Evolutionary conservation across 1,140 invertebrate genomes (phyloP), one percentile per base, ranked within the genome.

Genomic region (Harpegnathos saltator): DNA sequence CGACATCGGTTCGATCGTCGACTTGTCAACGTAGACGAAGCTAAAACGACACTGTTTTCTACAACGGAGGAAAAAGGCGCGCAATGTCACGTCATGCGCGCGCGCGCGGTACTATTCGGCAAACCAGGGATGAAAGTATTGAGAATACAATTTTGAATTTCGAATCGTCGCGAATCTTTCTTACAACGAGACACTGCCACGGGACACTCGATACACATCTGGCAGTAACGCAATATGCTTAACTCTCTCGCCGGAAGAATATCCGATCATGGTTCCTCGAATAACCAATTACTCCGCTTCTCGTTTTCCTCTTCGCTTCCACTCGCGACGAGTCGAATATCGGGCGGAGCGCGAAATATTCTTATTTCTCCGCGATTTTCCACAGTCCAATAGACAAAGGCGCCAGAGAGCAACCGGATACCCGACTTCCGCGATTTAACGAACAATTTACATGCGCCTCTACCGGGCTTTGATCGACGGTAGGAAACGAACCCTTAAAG

Each of bases 381-480:
- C 29, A 75, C 26, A 75, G 59, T 80, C 33, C 52, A 38, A 15
- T 71, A 80, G 65, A 80, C 75, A 80, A 80, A 80, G 63, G 61
- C 44, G 33, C 14, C 44, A 19, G 52, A 33, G 50, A 26, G 75
- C 68, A 71, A 80, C 24, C 75, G 52, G 65, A 80, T 24, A 48
- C 65, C 33, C 54, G 63, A 71, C 68, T 80, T 80, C 65, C 33
- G 65, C 65, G 65, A 80, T 80, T 80, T 80, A 80, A 80, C 75
- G 75, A 80, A 80, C 65, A 80, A 80, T 71, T 80, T 80, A 44
- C 65, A 80, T 80, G 75, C 33, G 69, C 38, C 65, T 56, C 24
- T 26, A 7, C 33, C 33, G 48, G 63, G 33, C 75, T 80, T 87
- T 83, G 80, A 87, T 66, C 72, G 69, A 50, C 9, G 50, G 50